phyloP scores from a whole-genome alignment of 2,888 invertebrate species.

The Tubulanus polymorphus region DNA sequence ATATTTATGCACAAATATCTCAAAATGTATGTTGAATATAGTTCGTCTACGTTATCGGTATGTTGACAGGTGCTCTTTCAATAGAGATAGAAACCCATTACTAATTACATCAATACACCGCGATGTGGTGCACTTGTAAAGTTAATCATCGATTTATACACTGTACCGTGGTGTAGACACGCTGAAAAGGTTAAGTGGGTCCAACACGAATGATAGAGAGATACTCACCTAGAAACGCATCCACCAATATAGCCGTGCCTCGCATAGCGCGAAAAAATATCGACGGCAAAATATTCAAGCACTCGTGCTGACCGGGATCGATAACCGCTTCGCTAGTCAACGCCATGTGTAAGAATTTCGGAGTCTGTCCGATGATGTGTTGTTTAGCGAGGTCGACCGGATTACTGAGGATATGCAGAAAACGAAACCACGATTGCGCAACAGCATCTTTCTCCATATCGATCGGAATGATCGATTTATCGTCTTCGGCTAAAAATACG shows the following conservation, averaged over 20 bases:
- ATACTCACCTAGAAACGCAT: constrained; percentile 84
- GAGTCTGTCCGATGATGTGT: constrained; percentile 63
- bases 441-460: constrained; percentile 82
- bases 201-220: not conserved
- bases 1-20: no score
- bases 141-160: no score
- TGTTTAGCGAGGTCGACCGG: constrained; percentile 72
- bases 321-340: constrained; percentile 68
- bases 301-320: constrained; percentile 81
- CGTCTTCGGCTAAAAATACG: constrained; percentile 71
- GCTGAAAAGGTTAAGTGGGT: no score
- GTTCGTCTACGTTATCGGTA: no score
- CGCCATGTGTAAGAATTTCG: constrained; percentile 76
- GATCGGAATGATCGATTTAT: constrained; percentile 72
- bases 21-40: no score
- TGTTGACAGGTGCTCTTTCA: no score
- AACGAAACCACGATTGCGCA: constrained; percentile 93
- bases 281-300: constrained; percentile 62
- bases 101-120: no score
- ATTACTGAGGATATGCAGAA: constrained; percentile 89
- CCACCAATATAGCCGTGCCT: constrained; percentile 87
- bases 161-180: no score
- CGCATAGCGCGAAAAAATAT: constrained; percentile 92
- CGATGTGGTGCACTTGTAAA: no score
- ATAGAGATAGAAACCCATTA: no score